Base-by-base conservation (phyloP, 2,888 invertebrate genomes). In the Eupithecia pulchellata region DNA sequence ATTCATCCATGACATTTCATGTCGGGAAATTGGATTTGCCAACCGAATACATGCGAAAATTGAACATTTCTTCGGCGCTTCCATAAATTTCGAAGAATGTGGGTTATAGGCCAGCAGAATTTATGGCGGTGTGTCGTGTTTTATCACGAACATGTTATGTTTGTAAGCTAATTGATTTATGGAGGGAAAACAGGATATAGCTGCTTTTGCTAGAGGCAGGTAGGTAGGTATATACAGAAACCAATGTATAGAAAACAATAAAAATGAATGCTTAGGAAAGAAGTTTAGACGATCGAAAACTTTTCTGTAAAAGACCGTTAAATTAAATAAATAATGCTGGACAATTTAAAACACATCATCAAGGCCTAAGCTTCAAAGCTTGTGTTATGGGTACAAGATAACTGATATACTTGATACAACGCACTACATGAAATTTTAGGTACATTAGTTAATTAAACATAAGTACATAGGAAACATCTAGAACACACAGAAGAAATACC, bases 1-100 rank as follows among this genome's bases (percentile, higher is more conserved):
- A 63, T 60, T 64, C 20, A 34, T 64, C 72, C 75, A 74, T 86
- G 88, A 86, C 87, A 89, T 90, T 89, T 87, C 89, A 82, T 89
- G 86, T 81, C 70, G 63, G 77, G 77, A 85, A 89, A 88, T 88
- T 84, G 84, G 82, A 85, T 84, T 83, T 81, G 71, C 70, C 64
- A 73, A 76, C 74, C 69, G 71, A 62, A 52, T 60, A 39, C 60
- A 34, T 42, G 73, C 77, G 75, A 77, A 75, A 68, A 68, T 36
- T 67, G 42, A 66, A 42, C 27, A 57, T 71, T 71, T 67, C 66
- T 52, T 62, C 67, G 47, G 68, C 63, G 58, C 62, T 64, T 72
- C 68, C 64, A 71, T 79, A 71, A 73, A 67, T 67, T 67, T 79
- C 69, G 68, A 69, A 42, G 52, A 34, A 62, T 55, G 52, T 68